Evolutionary conservation across 2,797 vertebrate species (phyloP).

Genomic region (Malacoctenus gilli): DNA sequence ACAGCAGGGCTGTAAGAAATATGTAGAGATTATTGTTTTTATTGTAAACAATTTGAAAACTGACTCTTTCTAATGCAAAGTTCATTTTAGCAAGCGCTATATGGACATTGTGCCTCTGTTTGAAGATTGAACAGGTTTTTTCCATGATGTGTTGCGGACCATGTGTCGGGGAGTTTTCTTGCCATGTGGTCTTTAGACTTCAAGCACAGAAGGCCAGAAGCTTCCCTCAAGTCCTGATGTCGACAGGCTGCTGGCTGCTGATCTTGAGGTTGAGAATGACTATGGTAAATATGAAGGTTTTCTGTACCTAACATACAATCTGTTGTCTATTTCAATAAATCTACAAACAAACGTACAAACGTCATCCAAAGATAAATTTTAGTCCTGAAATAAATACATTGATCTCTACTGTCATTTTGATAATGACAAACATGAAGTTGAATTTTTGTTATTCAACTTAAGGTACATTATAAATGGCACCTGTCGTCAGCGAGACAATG

Average conservation of each 20-base stretch:
- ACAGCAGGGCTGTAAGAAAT: conserved; percentile 4
- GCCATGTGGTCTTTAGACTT: conserved; percentile 16
- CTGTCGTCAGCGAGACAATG: too few relatives aligned
- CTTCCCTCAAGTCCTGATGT: conserved; percentile 2
- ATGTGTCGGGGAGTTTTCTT: conserved; percentile 25
- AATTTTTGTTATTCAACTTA: neutral
- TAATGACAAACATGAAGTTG: too few relatives aligned
- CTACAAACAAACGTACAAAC: too few relatives aligned
- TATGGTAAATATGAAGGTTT: conserved; percentile 4
- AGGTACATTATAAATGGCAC: too few relatives aligned
- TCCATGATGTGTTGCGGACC: conserved; percentile 14
- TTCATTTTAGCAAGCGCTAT: neutral
- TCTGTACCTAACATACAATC: neutral
- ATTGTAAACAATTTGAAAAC: neutral
- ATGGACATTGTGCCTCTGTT: conserved; percentile 5
- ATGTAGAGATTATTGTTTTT: neutral
- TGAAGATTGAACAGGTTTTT: conserved; percentile 32
- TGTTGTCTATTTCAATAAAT: too few relatives aligned
- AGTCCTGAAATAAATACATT: too few relatives aligned
- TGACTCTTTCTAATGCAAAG: neutral
- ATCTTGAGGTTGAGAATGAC: neutral
- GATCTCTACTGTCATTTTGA: too few relatives aligned
- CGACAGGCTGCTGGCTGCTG: conserved; percentile 24
- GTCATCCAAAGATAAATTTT: too few relatives aligned
- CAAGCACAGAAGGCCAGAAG: conserved; percentile 13